A percentile compares a stretch with the other conserved stretches of the same genome.
Conservation (phyloP, 2,888 invertebrate genomes). For the Oeneis ivallda region DNA sequence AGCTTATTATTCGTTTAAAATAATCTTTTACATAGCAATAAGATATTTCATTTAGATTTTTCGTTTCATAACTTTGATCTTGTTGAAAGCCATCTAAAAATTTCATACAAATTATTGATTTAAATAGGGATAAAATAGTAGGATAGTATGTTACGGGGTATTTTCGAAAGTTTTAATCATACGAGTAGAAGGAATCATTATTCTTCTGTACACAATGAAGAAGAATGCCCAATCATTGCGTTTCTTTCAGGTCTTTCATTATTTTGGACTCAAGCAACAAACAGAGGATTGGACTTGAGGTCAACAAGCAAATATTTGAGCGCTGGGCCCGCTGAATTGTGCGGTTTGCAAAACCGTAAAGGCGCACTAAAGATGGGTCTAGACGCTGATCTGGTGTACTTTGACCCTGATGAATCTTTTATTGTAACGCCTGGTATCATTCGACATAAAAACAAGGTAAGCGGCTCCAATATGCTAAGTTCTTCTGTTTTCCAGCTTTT, state of each 20-base stretch:
- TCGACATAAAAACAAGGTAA: slow-evolving; percentile 86
- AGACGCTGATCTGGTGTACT: slow-evolving; percentile 88
- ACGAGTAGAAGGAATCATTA: too few relatives aligned
- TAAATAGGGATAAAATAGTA: too few relatives aligned
- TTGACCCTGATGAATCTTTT: slow-evolving; percentile 84
- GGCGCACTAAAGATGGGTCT: slow-evolving; percentile 83
- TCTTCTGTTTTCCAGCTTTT: neutral
- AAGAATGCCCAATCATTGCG: neutral
- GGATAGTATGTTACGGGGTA: too few relatives aligned
- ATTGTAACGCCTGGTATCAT: slow-evolving; percentile 81
- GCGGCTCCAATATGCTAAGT: neutral
- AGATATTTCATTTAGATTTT: too few relatives aligned
- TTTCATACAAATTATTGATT: too few relatives aligned
- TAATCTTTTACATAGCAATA: too few relatives aligned
- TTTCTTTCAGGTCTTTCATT: slow-evolving; percentile 80
- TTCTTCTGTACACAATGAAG: neutral
- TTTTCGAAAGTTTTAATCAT: too few relatives aligned
- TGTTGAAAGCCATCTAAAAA: too few relatives aligned
- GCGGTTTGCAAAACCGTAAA: slow-evolving; percentile 83
- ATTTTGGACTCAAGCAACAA: slow-evolving; percentile 85
- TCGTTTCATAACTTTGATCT: too few relatives aligned
- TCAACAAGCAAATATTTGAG: slow-evolving; percentile 83
- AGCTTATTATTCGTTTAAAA: too few relatives aligned
- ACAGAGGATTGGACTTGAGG: slow-evolving; percentile 76
- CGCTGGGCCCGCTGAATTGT: slow-evolving; percentile 82